phyloP scores from a whole-genome alignment of 2,888 invertebrate species.

The Parnassius smintheus region DNA sequence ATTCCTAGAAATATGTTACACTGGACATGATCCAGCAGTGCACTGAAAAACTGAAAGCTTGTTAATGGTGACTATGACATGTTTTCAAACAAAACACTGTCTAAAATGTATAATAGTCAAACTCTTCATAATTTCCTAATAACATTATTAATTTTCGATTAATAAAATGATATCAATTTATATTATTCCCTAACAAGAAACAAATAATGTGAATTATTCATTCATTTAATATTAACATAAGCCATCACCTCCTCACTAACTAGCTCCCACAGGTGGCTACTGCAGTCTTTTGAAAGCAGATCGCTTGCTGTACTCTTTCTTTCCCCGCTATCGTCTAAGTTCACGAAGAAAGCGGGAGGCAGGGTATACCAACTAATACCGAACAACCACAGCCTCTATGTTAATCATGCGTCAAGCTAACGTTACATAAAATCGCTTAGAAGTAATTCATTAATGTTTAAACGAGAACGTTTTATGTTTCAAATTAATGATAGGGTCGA shows the following conservation, averaged over 20 bases:
- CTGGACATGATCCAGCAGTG: too few species aligned
- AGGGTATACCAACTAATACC: constrained; percentile 8
- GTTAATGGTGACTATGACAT: too few species aligned
- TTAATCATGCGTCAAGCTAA: constrained; percentile 45
- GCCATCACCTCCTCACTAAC: constrained; percentile 47
- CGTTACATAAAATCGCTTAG: constrained; percentile 40
- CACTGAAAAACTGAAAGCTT: too few species aligned
- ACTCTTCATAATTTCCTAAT: background rate
- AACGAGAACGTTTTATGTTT: constrained; percentile 48
- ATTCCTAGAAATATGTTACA: too few species aligned
- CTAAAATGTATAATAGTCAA: too few species aligned
- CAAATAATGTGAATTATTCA: constrained; percentile 38
- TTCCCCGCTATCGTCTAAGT: constrained; percentile 1
- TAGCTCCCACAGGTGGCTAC: constrained; percentile 48
- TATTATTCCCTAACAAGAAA: constrained; percentile 9
- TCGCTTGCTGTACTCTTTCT: constrained; percentile 9
- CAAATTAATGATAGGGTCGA: constrained; percentile 70
- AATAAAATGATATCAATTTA: constrained; percentile 18
- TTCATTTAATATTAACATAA: constrained; percentile 34
- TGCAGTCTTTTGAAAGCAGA: constrained; percentile 9
- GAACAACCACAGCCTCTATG: constrained; percentile 19
- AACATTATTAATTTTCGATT: constrained; percentile 22
- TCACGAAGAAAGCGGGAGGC: constrained; percentile 2
- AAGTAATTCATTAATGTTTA: constrained; percentile 63
- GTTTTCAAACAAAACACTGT: too few species aligned